Evolutionary conservation across 2,888 invertebrate genomes (phyloP), one percentile per base, ranked within the genome.

Genomic region (Dorcus hopei): DNA sequence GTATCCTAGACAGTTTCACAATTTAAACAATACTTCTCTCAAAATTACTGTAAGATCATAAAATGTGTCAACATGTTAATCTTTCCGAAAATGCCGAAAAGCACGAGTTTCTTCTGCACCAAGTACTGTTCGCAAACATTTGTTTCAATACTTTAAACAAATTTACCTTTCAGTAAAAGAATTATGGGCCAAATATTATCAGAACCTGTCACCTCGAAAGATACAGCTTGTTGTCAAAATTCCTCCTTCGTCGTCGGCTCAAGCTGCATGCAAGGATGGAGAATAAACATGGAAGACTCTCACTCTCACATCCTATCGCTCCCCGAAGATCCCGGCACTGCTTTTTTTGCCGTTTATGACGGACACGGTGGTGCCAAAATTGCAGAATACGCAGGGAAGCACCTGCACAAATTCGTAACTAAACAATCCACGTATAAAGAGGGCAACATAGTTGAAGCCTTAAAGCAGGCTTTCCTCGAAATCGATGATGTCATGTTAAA

Each of bases 181-280:
- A 47, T 38, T 39, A 99, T 99, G 98, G 98, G 98, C 72, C 97
- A 97, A 81, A 97, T 97, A 70, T 82, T 99, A 64, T 95, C 96
- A 60, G 97, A 98, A 81, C 98, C 98, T 45, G 91, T 97, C 65
- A 97, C 97, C 33, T 86, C 88, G 64, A 93, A 93, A 80, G 90
- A 91, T 73, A 91, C 93, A 0, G 84, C 91, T 8, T 88, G 88
- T 77, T 91, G 91, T 71, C 87, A 90, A 76, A 91, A 92, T 76
- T 79, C 83, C 33, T 80, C 83, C 41, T 83, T 83, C 65, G 80
- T 84, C 70, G 95, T 99, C 4, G 98, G 95, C n/a, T 94, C 96
- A 1, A 96, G 96, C 16, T 96, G 94, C 75, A 99, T 99, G 98
- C 99, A 99, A 80, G 99, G 99, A 77, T 99, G 99, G 99, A 82